Evolutionary conservation across 2,797 vertebrate species (phyloP), one percentile per base, ranked within the genome.

Genomic region (Siniperca scherzeri): DNA sequence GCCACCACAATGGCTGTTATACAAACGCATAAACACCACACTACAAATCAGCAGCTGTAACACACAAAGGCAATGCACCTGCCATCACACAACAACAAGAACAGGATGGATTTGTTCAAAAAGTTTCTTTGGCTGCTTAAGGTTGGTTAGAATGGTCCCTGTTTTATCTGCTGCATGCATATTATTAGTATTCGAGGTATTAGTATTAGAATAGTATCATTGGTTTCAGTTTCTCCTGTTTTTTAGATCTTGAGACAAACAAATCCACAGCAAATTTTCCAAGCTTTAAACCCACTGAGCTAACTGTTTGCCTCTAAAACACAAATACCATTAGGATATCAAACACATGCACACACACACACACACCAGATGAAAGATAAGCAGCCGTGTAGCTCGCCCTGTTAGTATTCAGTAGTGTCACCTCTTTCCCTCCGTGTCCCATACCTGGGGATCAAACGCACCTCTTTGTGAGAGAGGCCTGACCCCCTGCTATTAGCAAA

Each of bases 401-500:
- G 87, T 94, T 93, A 93, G 93, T 91, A 95, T 94, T 93, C 91
- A 91, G 92, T 22, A 48, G 86, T 80, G 83, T 92, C 92, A 87
- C 91, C 92, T 88, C 90, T 78, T 61, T 89, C 88, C 88, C 88
- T 85, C 70, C 33, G 69, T 82, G 90, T 90, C 87, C 89, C 87
- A 59, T 94, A 94, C 94, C 91, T 94, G 92, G 89, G 91, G 93
- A 95, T 94, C 93, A 94, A 94, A 92, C 89, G 86, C 88, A 92
- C 86, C 88, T 94, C 94, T 95, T 94, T 94, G 92, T 90, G 91
- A 88, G 89, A 90, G 90, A 90, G 89, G 80, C 89, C 92, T 94
- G 93, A 94, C 92, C 93, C 91, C 93, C 89, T 86, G 91, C 93
- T 95, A 95, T 96, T 94, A 95, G 93, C 93, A 93, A 94, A 95